phyloP scores from a whole-genome alignment of 2,113 vertebrate species.

The Eolophus roseicapilla region DNA sequence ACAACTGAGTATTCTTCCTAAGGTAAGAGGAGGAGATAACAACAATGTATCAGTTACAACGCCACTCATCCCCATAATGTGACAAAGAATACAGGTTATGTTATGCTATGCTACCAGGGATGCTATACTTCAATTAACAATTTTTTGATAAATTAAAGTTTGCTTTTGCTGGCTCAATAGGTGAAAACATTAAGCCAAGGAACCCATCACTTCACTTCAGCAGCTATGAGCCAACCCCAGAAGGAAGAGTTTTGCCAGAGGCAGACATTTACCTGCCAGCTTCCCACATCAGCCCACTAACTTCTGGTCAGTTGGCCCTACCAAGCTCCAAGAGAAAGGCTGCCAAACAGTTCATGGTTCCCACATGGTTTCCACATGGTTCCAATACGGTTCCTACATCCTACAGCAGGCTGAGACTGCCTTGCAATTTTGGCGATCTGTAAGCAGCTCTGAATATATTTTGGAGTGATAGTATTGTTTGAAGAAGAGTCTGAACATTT shows the following conservation, averaged over 20 bases:
- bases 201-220: not conserved
- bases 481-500: not conserved
- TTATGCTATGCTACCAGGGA: not conserved
- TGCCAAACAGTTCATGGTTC: not conserved
- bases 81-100: rapidly evolving
- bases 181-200: not conserved
- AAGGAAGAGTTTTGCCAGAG: not conserved
- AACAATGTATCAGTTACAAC: not conserved
- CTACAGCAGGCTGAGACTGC: not conserved
- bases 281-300: not conserved
- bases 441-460: not conserved
- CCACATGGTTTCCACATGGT: not conserved
- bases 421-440: not conserved
- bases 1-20: not conserved
- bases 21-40: not conserved
- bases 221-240: not conserved
- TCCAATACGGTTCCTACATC: not conserved
- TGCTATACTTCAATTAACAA: not conserved
- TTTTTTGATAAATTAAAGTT: not conserved
- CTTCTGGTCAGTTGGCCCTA: not conserved
- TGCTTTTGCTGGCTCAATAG: not conserved
- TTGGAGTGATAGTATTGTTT: not conserved
- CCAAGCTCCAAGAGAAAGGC: not conserved
- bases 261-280: not conserved
- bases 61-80: rapidly evolving